Base-by-base conservation (phyloP, 2,113 vertebrate genomes). In the Embiotoca jacksoni region DNA sequence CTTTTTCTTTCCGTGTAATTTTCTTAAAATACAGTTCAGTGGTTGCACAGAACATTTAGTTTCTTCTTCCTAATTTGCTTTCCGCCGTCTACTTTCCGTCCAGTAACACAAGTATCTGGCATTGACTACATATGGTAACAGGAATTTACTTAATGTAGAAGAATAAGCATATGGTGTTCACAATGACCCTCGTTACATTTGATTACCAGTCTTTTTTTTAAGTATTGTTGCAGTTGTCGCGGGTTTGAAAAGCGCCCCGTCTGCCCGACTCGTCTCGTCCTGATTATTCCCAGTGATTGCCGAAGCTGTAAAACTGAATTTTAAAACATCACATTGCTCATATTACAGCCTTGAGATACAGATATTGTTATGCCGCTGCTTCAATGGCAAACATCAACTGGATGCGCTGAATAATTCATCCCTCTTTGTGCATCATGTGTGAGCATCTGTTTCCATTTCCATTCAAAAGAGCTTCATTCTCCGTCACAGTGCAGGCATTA, bases 401-500 rank as follows among this genome's bases (percentile, higher is more conserved):
- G 72, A 80, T 60, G 73, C 49, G 10, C 72, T 87, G 71, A 81
- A 89, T 91, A 80, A 88, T 85, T 88, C 72, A 89, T 85, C 55
- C 67, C 63, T 72, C 49, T 8, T 23, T 65, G 35, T 57, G 37
- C 81, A 73, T 86, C 77, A 56, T 80, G 70, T 74, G 55, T 64
- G 71, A 91, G 82, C 88, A 72, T 92, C 82, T 92, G 87, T 66
- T 80, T 71, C 64, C 74, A 80, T 83, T 82, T 82, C 54, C 55
- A 64, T 72, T 84, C 86, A 62, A 72, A 23, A 84, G 53, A 88
- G 82, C 65, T 70, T 81, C 55, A 54, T 71, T 88, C 80, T 89
- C 90, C 69, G 10, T 84, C 80, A 75, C 78, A 32, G 75, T 3
- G 16, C 53, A 62, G 70, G 76, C 84, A 85, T 78, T 83, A 87